Conservation (phyloP, 2,113 vertebrate species). For the Sigmodon hispidus region DNA sequence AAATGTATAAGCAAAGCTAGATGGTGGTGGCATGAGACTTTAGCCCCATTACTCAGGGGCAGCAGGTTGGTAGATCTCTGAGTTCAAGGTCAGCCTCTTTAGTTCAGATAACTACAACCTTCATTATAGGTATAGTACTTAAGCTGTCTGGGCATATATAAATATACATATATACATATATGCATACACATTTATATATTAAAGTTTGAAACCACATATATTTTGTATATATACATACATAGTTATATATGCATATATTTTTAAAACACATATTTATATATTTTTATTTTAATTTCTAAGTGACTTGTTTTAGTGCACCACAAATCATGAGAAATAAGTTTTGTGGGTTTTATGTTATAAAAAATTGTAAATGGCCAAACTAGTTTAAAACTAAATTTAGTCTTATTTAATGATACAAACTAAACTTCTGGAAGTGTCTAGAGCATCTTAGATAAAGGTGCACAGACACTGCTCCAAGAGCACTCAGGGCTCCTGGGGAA, state of each 20-base stretch:
- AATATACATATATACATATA: background rate
- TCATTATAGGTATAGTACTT: background rate
- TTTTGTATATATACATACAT: background rate
- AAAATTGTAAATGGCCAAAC: background rate
- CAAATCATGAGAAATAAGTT: background rate
- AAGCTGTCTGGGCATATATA: background rate
- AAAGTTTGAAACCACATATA: too few relatives aligned
- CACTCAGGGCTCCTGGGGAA: background rate
- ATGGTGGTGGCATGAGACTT: background rate
- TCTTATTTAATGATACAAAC: background rate
- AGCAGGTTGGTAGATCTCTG: background rate
- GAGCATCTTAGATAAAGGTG: background rate
- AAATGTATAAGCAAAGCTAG: background rate
- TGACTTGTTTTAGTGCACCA: background rate
- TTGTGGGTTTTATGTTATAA: background rate
- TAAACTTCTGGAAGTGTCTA: background rate
- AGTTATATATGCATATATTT: too few relatives aligned
- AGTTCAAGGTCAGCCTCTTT: background rate
- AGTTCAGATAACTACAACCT: background rate
- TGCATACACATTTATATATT: background rate
- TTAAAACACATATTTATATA: too few relatives aligned
- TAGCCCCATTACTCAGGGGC: background rate
- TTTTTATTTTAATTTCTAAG: background rate
- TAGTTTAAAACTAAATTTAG: background rate
- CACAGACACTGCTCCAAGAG: background rate